Evolutionary conservation across 2,113 vertebrate species (phyloP).

Genomic region (Archilochus colubris): DNA sequence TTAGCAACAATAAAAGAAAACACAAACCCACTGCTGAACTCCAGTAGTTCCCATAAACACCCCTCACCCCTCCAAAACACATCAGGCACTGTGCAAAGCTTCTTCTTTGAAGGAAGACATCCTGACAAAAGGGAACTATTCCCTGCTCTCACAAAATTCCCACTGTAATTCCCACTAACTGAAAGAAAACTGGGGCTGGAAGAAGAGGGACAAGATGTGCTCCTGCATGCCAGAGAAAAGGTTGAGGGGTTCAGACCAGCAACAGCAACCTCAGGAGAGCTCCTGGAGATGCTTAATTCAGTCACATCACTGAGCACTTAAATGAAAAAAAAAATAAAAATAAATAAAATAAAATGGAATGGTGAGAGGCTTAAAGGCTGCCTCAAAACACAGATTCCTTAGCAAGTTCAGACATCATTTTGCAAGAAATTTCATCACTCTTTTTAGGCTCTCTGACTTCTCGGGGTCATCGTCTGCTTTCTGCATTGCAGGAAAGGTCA

Average conservation of each 20-base stretch:
- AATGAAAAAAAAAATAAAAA: background rate
- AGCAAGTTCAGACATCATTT: background rate
- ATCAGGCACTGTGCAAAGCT: background rate
- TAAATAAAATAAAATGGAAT: background rate
- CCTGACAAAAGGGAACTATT: background rate
- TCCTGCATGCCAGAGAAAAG: background rate
- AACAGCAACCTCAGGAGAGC: background rate
- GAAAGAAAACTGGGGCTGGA: background rate
- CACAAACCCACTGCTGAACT: background rate
- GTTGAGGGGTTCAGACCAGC: background rate
- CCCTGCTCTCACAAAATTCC: background rate
- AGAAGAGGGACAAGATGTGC: background rate
- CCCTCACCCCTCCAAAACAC: background rate
- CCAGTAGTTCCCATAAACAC: background rate
- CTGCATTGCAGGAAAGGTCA: background rate
- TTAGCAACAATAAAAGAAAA: constrained; percentile 52
- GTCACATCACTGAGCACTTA: background rate
- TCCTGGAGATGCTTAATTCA: background rate
- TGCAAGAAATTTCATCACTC: background rate
- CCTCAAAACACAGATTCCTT: background rate
- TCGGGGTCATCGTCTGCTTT: background rate
- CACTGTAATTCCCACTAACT: background rate
- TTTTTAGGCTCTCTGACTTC: background rate
- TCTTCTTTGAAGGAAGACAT: background rate
- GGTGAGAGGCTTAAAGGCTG: background rate